phyloP scores from a whole-genome alignment of 2,797 vertebrate genomes.

The Silurus aristotelis region DNA sequence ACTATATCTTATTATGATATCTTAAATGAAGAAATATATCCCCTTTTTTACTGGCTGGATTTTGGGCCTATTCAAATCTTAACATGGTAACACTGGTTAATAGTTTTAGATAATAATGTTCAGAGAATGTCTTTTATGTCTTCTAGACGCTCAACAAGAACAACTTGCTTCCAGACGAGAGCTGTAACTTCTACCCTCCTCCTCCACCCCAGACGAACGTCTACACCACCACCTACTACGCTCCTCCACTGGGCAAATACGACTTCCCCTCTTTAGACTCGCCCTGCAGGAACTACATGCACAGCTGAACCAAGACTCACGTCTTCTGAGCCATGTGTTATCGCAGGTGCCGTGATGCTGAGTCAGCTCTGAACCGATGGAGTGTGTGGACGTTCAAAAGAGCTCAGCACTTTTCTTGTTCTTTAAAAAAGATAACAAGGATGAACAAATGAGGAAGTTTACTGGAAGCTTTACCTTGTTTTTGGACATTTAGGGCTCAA shows the following conservation, averaged over 20 bases:
- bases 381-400: conserved; percentile 19
- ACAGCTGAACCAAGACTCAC: conserved; percentile 80
- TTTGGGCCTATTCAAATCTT: not conserved
- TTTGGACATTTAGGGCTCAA: not conserved
- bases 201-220: conserved; percentile 88
- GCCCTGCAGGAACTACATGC: conserved; percentile 90
- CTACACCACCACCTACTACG: conserved; percentile 94
- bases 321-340: conserved; percentile 21
- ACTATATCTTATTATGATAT: too few relatives aligned
- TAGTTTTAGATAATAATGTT: not conserved
- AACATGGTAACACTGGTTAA: not conserved
- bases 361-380: not conserved
- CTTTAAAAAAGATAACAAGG: conserved; percentile 14
- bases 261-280: conserved; percentile 88
- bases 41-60: not conserved
- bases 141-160: conserved; percentile 92
- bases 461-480: conserved; percentile 11
- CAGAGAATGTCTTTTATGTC: not conserved
- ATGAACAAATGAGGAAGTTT: not conserved
- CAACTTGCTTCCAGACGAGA: conserved; percentile 90
- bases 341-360: not conserved
- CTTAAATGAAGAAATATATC: not conserved
- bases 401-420: not conserved
- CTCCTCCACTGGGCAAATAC: conserved; percentile 87
- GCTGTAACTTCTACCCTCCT: conserved; percentile 90